phyloP scores from a whole-genome alignment of 1,140 invertebrate species.

The Drosophila suzukii region DNA sequence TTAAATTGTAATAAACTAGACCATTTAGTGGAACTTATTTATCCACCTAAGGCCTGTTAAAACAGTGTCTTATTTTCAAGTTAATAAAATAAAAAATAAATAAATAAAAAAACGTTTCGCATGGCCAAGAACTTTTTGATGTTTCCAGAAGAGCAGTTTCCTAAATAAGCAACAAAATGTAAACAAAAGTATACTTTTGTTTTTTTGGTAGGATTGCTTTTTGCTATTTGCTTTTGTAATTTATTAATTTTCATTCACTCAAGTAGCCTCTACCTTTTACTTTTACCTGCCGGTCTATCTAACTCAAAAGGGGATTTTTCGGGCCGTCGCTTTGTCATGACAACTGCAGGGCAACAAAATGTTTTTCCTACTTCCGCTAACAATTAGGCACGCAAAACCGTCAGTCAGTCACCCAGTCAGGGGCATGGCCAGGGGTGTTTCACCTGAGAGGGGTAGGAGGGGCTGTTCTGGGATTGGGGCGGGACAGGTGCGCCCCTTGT shows the following conservation, averaged over 20 bases:
- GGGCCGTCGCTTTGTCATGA: constrained; percentile 16
- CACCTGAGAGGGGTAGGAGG: neutral
- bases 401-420: constrained; percentile 32
- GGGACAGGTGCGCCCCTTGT: constrained; percentile 48
- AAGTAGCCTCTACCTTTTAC: neutral
- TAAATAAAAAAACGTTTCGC: no score
- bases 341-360: constrained; percentile 45
- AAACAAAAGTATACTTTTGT: no score
- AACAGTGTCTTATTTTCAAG: no score
- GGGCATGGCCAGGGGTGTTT: constrained; percentile 22
- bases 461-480: neutral
- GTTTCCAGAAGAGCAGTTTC: neutral
- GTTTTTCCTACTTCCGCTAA: constrained; percentile 52
- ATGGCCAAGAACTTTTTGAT: no score
- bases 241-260: neutral
- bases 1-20: no score
- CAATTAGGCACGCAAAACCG: constrained; percentile 70
- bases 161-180: neutral
- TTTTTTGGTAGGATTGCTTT: neutral
- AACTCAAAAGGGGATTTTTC: constrained; percentile 4
- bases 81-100: no score
- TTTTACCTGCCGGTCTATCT: neutral
- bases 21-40: no score
- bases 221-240: neutral
- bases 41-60: no score